Evolutionary conservation across 1,140 invertebrate species (phyloP).

Genomic region (Apis florea): DNA sequence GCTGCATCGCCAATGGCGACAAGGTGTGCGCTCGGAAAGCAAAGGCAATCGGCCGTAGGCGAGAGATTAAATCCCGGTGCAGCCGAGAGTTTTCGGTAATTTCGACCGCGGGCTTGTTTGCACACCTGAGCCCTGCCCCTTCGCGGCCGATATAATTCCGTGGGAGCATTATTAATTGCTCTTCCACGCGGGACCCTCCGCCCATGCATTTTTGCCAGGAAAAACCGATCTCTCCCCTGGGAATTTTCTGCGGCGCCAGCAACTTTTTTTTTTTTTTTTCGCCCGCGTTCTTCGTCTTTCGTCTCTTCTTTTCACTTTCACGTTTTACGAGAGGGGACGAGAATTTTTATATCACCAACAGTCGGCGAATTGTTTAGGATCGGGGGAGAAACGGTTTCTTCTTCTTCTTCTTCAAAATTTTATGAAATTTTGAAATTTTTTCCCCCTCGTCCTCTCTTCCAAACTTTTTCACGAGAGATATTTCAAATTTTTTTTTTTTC

Average conservation of each 20-base stretch:
- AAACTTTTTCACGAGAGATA: too few relatives aligned
- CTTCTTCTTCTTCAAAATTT: too few relatives aligned
- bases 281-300: too few relatives aligned
- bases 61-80: conserved; percentile 75
- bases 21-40: conserved; percentile 49
- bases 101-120: conserved; percentile 76
- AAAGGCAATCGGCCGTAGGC: conserved; percentile 70
- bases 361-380: too few relatives aligned
- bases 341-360: too few relatives aligned
- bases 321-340: too few relatives aligned
- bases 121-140: conserved; percentile 73
- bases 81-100: conserved; percentile 69
- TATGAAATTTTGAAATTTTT: too few relatives aligned
- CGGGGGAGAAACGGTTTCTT: too few relatives aligned
- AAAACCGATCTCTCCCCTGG: background rate
- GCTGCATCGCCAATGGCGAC: conserved; percentile 44
- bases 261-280: too few relatives aligned
- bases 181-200: conserved; percentile 10
- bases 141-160: conserved; percentile 57
- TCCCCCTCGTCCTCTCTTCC: too few relatives aligned
- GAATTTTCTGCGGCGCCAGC: background rate
- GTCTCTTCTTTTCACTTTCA: too few relatives aligned
- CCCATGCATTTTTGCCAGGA: conserved; percentile 13
- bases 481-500: too few relatives aligned
- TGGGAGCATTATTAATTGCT: conserved; percentile 56